These are phyloP conservation scores for Trichopria drosophilae DNA, from an alignment of 2,888 invertebrate genomes.

Conservation along the genomic window DNA sequence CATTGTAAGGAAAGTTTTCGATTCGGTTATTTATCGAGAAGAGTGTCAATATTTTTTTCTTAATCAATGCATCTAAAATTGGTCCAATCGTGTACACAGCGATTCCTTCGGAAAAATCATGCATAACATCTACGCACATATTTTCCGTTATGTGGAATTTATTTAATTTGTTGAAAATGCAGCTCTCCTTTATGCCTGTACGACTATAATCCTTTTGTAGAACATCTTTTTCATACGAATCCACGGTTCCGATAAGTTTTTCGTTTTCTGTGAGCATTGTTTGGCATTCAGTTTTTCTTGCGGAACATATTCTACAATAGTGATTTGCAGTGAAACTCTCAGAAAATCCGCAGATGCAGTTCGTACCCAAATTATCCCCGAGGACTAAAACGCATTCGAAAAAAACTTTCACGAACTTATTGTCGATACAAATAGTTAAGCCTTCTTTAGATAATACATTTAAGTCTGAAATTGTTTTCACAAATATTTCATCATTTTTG, in stretches of 20 bases:
- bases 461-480: constrained; percentile 16
- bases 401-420: constrained; percentile 4
- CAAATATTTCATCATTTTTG: constrained; percentile 21
- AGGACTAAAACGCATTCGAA: constrained; percentile 21
- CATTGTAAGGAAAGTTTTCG: constrained; percentile 13
- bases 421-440: constrained; percentile 8
- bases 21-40: constrained; percentile 13
- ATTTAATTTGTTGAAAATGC: constrained; percentile 24
- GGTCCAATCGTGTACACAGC: too few species aligned
- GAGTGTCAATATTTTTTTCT: constrained; percentile 16
- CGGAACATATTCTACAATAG: constrained; percentile 27
- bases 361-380: constrained; percentile 28
- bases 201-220: constrained; percentile 12
- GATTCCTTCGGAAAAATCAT: too few species aligned
- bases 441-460: constrained; percentile 18
- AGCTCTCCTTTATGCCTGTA: constrained; percentile 24
- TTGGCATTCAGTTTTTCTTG: constrained; percentile 12
- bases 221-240: constrained; percentile 20
- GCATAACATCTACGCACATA: too few species aligned
- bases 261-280: constrained; percentile 14
- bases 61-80: constrained; percentile 12
- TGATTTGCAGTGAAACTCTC: constrained; percentile 19
- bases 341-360: constrained; percentile 22
- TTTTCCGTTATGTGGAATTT: constrained; percentile 29
- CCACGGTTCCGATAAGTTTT: constrained; percentile 2